Conservation (phyloP, 1,140 invertebrate species). For the Chironomus tepperi region DNA sequence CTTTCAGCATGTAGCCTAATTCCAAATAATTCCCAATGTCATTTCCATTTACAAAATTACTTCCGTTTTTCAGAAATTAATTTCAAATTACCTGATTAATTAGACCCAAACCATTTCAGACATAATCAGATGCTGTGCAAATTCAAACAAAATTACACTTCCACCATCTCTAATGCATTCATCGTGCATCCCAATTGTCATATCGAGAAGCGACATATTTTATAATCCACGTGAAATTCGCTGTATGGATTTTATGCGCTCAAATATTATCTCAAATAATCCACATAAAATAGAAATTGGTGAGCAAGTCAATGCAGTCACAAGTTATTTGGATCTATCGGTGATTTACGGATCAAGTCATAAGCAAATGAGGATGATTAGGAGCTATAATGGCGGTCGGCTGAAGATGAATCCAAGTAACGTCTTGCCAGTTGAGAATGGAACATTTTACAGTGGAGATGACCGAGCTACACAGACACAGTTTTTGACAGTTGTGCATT, state of each 20-base stretch:
- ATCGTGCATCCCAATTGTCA: neutral
- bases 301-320: neutral
- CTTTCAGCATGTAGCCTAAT: too few relatives aligned
- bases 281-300: neutral
- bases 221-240: neutral
- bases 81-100: too few relatives aligned
- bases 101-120: too few relatives aligned
- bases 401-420: neutral
- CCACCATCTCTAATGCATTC: neutral
- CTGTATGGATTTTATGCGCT: neutral
- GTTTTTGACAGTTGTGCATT: conserved; percentile 70
- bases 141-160: neutral
- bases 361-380: neutral
- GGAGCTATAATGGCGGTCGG: neutral
- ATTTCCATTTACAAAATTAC: too few relatives aligned
- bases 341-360: neutral
- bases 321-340: neutral
- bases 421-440: neutral
- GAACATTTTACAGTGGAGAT: conserved; percentile 47
- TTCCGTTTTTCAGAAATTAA: too few relatives aligned
- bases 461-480: conserved; percentile 68
- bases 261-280: conserved; percentile 9
- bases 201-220: neutral
- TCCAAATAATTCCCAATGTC: too few relatives aligned
- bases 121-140: neutral